A percentile compares a stretch with the other conserved stretches of the same genome.
Conservation (phyloP, 2,113 vertebrate species). For the Ailurus styani region DNA sequence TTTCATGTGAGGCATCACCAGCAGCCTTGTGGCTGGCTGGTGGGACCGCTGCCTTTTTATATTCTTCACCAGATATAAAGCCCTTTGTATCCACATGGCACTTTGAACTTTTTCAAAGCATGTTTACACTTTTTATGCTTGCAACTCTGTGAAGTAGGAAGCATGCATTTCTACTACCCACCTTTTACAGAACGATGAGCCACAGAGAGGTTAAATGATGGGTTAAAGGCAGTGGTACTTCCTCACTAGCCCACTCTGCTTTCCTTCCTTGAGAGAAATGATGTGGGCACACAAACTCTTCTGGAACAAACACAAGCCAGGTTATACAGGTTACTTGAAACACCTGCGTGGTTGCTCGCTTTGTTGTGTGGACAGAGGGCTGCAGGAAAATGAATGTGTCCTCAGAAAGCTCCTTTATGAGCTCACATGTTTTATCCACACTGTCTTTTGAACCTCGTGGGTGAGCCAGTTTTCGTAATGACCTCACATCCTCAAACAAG, state of each 20-base stretch:
- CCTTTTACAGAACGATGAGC: not conserved
- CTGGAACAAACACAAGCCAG: not conserved
- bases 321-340: not conserved
- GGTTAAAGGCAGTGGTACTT: not conserved
- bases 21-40: not conserved
- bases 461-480: not conserved
- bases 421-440: not conserved
- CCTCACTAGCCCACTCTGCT: not conserved
- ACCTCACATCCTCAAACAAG: not conserved
- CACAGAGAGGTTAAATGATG: not conserved
- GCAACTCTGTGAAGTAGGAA: not conserved
- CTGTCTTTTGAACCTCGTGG: not conserved
- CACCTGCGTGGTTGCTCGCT: not conserved
- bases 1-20: not conserved
- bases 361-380: not conserved
- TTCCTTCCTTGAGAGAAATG: not conserved
- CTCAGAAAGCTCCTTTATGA: not conserved
- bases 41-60: not conserved
- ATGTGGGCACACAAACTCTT: not conserved
- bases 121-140: not conserved
- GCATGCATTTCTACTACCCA: not conserved
- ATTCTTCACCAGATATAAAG: not conserved
- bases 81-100: not conserved
- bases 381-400: not conserved
- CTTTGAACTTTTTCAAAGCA: conserved; percentile 36